These are phyloP conservation scores for Amblyjoppa proteus DNA, from an alignment of 2,888 invertebrate genomes.

Conservation along the genomic window DNA sequence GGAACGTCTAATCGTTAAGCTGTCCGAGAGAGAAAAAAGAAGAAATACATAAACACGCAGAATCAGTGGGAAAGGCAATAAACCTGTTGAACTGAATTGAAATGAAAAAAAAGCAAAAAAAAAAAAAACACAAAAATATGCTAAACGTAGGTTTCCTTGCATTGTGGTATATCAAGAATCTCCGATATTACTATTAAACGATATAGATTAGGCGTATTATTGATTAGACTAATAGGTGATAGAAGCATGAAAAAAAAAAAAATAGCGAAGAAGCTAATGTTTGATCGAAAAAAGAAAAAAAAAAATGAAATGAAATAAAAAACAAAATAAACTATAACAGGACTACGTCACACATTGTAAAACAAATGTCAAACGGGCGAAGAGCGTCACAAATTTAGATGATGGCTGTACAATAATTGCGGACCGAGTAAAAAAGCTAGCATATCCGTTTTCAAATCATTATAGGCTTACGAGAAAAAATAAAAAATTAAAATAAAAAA, in stretches of 20 bases:
- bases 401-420: conserved; percentile 79
- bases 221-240: conserved; percentile 71
- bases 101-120: conserved; percentile 1
- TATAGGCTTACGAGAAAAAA: conserved; percentile 56
- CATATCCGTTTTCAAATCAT: conserved; percentile 78
- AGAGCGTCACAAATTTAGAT: conserved; percentile 66
- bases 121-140: conserved; percentile 69
- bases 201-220: conserved; percentile 75
- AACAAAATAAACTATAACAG: conserved; percentile 25
- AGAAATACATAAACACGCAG: conserved; percentile 71
- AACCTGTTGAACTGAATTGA: conserved; percentile 74
- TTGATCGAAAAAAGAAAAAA: conserved; percentile 62
- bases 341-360: conserved; percentile 44
- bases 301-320: conserved; percentile 12
- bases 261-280: conserved; percentile 66
- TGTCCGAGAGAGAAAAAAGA: conserved; percentile 66
- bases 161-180: conserved; percentile 77
- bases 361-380: conserved; percentile 48
- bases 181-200: conserved; percentile 74
- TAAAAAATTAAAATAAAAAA: conserved; percentile 4
- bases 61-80: conserved; percentile 81
- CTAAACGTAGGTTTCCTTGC: conserved; percentile 79
- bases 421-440: conserved; percentile 74
- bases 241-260: conserved; percentile 69
- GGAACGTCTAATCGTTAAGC: conserved; percentile 70